These are phyloP conservation scores for Zygothrica quintamaculata DNA, from an alignment of 2,888 invertebrate genomes.

Conservation along the genomic window DNA sequence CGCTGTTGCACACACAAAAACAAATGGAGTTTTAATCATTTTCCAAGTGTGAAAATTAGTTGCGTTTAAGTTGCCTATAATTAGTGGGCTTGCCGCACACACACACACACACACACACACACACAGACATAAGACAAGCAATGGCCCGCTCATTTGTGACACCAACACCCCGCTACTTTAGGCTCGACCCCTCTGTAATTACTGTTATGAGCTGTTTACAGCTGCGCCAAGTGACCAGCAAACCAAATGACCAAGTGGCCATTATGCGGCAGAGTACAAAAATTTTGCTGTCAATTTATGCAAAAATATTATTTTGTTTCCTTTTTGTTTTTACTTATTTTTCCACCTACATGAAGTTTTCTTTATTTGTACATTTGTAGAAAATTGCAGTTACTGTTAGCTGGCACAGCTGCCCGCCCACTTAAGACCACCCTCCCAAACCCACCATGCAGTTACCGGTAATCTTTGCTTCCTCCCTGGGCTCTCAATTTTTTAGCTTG, in stretches of 20 bases:
- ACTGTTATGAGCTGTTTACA: slow-evolving; percentile 84
- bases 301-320: slow-evolving; percentile 73
- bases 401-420: neutral
- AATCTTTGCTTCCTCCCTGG: slow-evolving; percentile 29
- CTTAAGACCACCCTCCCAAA: neutral
- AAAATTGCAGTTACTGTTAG: slow-evolving; percentile 45
- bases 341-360: slow-evolving; percentile 49
- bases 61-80: slow-evolving; percentile 80
- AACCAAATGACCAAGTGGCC: slow-evolving; percentile 52
- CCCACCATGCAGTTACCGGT: slow-evolving; percentile 16
- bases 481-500: slow-evolving; percentile 27
- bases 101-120: slow-evolving; percentile 25
- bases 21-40: slow-evolving; percentile 85
- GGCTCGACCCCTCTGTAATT: slow-evolving; percentile 60
- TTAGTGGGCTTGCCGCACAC: slow-evolving; percentile 58
- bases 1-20: slow-evolving; percentile 64
- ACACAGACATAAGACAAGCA: slow-evolving; percentile 28
- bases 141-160: slow-evolving; percentile 62
- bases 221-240: slow-evolving; percentile 66
- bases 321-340: slow-evolving; percentile 22
- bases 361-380: slow-evolving; percentile 44
- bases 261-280: slow-evolving; percentile 68
- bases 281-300: slow-evolving; percentile 77
- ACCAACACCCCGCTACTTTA: slow-evolving; percentile 23
- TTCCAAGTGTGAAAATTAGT: slow-evolving; percentile 81